Evolutionary conservation across 2,113 vertebrate genomes (phyloP).

Genomic region (Brachypteracias leptosomus): DNA sequence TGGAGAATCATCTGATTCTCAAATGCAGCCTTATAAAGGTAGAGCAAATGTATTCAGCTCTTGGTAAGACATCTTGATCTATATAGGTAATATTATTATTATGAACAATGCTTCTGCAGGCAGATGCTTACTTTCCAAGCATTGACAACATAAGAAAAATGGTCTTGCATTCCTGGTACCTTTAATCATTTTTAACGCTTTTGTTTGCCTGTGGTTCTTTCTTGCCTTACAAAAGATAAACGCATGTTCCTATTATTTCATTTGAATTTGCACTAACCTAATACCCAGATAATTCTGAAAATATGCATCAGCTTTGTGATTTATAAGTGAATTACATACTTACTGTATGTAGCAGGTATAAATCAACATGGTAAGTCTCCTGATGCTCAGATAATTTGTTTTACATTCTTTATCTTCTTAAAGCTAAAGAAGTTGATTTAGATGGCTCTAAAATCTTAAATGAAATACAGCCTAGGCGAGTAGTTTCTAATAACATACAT

Average conservation of each 20-base stretch:
- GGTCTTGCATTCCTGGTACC: neutral
- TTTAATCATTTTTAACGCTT: neutral
- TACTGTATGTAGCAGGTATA: conserved; percentile 33
- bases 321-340: conserved; percentile 41
- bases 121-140: neutral
- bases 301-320: neutral
- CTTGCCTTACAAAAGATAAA: neutral
- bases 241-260: neutral
- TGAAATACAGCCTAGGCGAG: conserved; percentile 27
- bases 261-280: conserved; percentile 1
- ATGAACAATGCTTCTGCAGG: neutral
- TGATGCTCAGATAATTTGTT: conserved; percentile 57
- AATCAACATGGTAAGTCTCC: conserved; percentile 34
- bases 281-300: conserved; percentile 15
- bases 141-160: neutral
- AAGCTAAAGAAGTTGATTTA: conserved; percentile 62
- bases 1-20: neutral
- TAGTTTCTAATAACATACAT: conserved; percentile 53
- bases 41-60: neutral
- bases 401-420: conserved; percentile 54
- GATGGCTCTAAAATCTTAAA: conserved; percentile 42
- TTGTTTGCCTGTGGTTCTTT: neutral
- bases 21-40: neutral
- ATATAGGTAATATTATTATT: neutral
- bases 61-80: neutral